These are phyloP conservation scores for Conus canariensis DNA, from an alignment of 2,888 invertebrate genomes.

Conservation along the genomic window DNA sequence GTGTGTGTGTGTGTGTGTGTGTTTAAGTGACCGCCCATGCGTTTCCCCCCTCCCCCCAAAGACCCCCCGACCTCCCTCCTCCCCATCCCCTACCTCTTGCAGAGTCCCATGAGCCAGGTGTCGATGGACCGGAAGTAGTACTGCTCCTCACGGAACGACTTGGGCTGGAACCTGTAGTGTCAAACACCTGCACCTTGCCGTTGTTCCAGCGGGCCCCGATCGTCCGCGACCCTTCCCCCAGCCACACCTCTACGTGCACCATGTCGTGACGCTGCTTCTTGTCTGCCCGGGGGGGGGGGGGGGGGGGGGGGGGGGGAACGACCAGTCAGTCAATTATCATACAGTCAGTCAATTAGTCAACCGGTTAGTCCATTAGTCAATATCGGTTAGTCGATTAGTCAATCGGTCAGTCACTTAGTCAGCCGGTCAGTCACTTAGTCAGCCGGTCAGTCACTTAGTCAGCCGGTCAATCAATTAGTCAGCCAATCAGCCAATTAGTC, in stretches of 20 bases:
- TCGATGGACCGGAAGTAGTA: slow-evolving; percentile 78
- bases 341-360: no score
- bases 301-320: not conserved
- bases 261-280: slow-evolving; percentile 78
- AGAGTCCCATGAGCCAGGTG: slow-evolving; percentile 78
- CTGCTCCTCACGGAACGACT: slow-evolving; percentile 73
- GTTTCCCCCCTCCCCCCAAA: not conserved
- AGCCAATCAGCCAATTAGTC: no score
- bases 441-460: no score
- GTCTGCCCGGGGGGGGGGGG: slow-evolving; percentile 56
- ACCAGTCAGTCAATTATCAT: no score
- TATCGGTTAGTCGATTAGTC: no score
- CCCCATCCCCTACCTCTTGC: slow-evolving; percentile 69
- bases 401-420: no score
- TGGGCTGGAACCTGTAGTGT: slow-evolving; percentile 76
- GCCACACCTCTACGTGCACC: slow-evolving; percentile 78
- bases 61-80: no score
- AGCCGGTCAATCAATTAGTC: no score
- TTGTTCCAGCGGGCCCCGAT: slow-evolving; percentile 79
- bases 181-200: slow-evolving; percentile 77
- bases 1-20: no score
- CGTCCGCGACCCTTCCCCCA: slow-evolving; percentile 77
- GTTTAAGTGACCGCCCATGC: not conserved
- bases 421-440: no score
- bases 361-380: no score